Evolutionary conservation across 1,140 invertebrate species (phyloP).

Genomic region (Drosophila sp.): DNA sequence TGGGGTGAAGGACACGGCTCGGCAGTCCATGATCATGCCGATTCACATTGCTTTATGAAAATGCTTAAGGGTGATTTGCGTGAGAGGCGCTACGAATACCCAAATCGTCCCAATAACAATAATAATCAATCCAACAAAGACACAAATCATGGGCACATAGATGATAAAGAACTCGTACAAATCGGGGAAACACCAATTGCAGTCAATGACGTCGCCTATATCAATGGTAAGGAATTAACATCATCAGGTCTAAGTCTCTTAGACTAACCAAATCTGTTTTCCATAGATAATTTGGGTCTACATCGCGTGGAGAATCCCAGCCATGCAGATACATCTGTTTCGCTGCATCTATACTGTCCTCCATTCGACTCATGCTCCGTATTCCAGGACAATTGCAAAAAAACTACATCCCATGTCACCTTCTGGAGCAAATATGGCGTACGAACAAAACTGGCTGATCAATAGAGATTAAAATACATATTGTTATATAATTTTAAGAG

Average conservation of each 20-base stretch:
- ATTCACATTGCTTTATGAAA: constrained; percentile 99
- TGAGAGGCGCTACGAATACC: constrained; percentile 85
- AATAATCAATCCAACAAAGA: constrained; percentile 4
- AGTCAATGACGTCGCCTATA: constrained; percentile 94
- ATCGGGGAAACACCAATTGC: constrained; percentile 86
- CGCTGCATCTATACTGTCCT: constrained; percentile 97
- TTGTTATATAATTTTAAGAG: constrained; percentile 50
- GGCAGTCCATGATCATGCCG: constrained; percentile 97
- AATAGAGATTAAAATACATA: constrained; percentile 43
- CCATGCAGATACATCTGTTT: constrained; percentile 93
- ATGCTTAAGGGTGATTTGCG: constrained; percentile 88
- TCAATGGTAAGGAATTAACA: constrained; percentile 90
- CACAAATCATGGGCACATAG: constrained; percentile 41
- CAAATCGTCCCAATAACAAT: constrained; percentile 42
- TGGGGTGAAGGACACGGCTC: constrained; percentile 98
- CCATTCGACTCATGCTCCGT: constrained; percentile 94
- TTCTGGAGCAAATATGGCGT: constrained; percentile 87
- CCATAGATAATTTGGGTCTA: constrained; percentile 94
- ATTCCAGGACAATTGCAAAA: constrained; percentile 95
- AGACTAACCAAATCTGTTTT: constrained; percentile 10
- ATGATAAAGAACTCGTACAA: constrained; percentile 84
- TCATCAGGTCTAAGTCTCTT: not conserved
- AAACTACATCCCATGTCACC: constrained; percentile 86
- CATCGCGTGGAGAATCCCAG: constrained; percentile 98
- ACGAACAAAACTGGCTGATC: constrained; percentile 58